These are phyloP conservation scores for Eupelmus urozonus DNA, from an alignment of 2,888 invertebrate species.

Conservation along the genomic window DNA sequence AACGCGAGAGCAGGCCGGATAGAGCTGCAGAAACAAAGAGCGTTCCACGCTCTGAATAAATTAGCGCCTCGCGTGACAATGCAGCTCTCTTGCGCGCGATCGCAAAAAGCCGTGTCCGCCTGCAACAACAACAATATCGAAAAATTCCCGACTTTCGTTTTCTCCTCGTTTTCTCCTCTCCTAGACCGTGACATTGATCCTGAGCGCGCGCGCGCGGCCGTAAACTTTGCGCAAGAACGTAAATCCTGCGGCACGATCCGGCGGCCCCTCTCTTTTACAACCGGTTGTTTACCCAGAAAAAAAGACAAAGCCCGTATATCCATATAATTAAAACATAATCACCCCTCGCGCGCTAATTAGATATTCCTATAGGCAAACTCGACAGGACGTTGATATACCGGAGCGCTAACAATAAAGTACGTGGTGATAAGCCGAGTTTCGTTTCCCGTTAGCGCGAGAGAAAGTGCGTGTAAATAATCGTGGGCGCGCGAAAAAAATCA, in stretches of 20 bases:
- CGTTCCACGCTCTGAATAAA: not conserved
- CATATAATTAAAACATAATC: too few species aligned
- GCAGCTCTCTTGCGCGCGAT: too few species aligned
- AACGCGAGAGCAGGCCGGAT: too few species aligned
- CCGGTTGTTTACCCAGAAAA: not conserved
- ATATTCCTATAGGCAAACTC: too few species aligned
- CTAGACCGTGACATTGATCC: constrained; percentile 50
- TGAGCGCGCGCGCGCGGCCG: not conserved
- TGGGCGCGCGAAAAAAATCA: constrained; percentile 43
- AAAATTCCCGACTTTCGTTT: constrained; percentile 54
- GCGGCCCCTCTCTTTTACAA: not conserved
- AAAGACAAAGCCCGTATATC: too few species aligned
- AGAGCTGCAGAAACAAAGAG: too few species aligned
- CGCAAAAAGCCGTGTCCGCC: too few species aligned
- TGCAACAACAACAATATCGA: constrained; percentile 6
- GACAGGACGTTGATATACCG: not conserved
- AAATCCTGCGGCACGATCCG: not conserved
- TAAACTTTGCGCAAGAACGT: not conserved
- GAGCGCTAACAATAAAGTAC: not conserved
- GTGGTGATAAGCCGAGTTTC: too few species aligned
- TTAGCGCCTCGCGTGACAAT: not conserved
- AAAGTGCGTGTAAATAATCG: too few species aligned
- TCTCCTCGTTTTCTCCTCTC: constrained; percentile 48
- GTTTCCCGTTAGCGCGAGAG: not conserved
- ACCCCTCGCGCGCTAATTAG: too few species aligned